These are phyloP conservation scores for Lethrus apterus DNA, from an alignment of 1,140 invertebrate species.

Conservation along the genomic window DNA sequence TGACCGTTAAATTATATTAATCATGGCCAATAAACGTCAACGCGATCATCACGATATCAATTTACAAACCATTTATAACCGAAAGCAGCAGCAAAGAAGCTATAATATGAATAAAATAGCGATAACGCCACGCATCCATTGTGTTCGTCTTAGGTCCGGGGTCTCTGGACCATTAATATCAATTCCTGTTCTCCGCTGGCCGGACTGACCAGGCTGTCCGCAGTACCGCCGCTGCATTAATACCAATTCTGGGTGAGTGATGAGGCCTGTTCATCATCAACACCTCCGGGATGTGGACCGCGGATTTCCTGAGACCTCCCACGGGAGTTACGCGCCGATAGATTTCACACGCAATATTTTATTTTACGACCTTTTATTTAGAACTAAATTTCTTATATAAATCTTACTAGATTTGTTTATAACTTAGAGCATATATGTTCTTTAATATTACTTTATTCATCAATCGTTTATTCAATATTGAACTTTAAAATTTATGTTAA, in stretches of 20 bases:
- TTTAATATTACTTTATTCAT: too few species aligned
- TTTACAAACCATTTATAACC: slow-evolving; percentile 35
- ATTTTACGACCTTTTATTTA: too few species aligned
- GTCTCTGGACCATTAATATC: slow-evolving; percentile 36
- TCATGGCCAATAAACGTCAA: too few species aligned
- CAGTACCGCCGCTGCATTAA: slow-evolving; percentile 37
- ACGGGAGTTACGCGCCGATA: slow-evolving; percentile 18
- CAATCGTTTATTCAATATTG: too few species aligned
- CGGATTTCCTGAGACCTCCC: slow-evolving; percentile 26
- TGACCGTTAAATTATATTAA: too few species aligned
- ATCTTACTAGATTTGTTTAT: too few species aligned
- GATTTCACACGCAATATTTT: slow-evolving; percentile 19
- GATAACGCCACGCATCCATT: slow-evolving; percentile 26
- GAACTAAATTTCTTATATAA: too few species aligned
- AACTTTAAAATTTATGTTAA: too few species aligned
- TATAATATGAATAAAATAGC: slow-evolving; percentile 39
- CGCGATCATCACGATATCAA: slow-evolving; percentile 30
- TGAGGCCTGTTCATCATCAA: slow-evolving; percentile 36
- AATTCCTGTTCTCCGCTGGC: slow-evolving; percentile 28
- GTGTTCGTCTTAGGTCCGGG: slow-evolving; percentile 23
- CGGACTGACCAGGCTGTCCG: slow-evolving; percentile 34
- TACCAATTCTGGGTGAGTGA: slow-evolving; percentile 40
- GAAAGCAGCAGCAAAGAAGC: slow-evolving; percentile 30
- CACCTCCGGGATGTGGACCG: slow-evolving; percentile 24
- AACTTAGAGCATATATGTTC: too few species aligned